Conservation (phyloP, 2,797 vertebrate species). For the Lepus townsendii region DNA sequence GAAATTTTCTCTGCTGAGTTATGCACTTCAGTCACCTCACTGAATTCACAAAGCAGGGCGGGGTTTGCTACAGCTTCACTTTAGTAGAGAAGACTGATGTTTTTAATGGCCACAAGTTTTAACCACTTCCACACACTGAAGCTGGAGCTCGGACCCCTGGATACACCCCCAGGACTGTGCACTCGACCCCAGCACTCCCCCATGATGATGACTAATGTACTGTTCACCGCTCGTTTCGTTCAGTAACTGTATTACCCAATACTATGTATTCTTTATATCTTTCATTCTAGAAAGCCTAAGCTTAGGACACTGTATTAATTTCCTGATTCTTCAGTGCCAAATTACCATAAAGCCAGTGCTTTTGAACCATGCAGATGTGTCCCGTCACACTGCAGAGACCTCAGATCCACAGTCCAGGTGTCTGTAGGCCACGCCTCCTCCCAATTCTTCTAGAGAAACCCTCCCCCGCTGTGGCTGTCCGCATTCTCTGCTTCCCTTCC, state of each 20-base stretch:
- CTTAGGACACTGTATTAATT: neutral
- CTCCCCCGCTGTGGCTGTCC: neutral
- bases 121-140: neutral
- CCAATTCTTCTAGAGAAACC: neutral
- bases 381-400: neutral
- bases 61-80: neutral
- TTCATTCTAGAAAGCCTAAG: neutral
- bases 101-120: neutral
- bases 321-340: neutral
- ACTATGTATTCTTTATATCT: neutral
- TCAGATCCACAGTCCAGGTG: neutral
- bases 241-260: neutral
- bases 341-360: neutral
- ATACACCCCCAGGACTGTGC: neutral
- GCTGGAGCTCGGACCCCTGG: neutral
- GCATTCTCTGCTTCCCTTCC: neutral
- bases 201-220: neutral
- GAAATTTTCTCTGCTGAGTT: neutral
- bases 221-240: neutral
- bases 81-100: neutral
- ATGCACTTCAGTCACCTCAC: neutral
- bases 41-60: neutral
- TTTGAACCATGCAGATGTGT: neutral
- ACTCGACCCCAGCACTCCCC: neutral
- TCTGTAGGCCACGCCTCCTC: fast-evolving